Evolutionary conservation across 2,888 invertebrate species (phyloP).

Genomic region (Andrena bucephala): DNA sequence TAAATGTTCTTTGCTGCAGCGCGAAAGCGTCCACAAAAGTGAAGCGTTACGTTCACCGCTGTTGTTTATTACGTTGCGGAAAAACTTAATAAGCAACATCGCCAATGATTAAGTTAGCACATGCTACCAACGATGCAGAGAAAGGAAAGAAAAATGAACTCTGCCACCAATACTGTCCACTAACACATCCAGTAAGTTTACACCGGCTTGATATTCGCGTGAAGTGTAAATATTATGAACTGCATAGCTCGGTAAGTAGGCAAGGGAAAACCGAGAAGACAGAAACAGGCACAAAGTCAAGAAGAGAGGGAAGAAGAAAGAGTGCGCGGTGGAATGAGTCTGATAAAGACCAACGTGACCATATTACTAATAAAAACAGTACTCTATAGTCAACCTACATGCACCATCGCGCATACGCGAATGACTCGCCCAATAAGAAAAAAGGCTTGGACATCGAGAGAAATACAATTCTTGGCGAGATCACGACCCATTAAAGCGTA

Average conservation of each 20-base stretch:
- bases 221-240: constrained; percentile 45
- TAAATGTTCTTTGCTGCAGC: constrained; percentile 1
- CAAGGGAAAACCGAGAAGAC: constrained; percentile 24
- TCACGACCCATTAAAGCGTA: constrained; percentile 16
- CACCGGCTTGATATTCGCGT: constrained; percentile 53
- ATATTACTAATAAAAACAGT: constrained; percentile 23
- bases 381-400: background rate
- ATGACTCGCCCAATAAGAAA: background rate
- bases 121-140: background rate
- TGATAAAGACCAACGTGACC: constrained; percentile 21
- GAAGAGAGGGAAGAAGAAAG: constrained; percentile 11
- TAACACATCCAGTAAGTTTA: constrained; percentile 65
- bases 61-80: background rate
- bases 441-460: background rate
- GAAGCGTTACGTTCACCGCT: background rate
- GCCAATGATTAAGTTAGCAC: background rate
- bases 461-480: background rate
- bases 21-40: constrained; percentile 1
- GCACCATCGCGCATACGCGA: background rate
- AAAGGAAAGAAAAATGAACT: background rate
- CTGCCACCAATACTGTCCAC: constrained; percentile 37
- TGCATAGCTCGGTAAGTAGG: constrained; percentile 34
- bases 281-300: constrained; percentile 15
- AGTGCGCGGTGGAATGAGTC: constrained; percentile 19
- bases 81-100: background rate